These are phyloP conservation scores for Morpho deidamia DNA, from an alignment of 2,888 invertebrate species.

Conservation along the genomic window DNA sequence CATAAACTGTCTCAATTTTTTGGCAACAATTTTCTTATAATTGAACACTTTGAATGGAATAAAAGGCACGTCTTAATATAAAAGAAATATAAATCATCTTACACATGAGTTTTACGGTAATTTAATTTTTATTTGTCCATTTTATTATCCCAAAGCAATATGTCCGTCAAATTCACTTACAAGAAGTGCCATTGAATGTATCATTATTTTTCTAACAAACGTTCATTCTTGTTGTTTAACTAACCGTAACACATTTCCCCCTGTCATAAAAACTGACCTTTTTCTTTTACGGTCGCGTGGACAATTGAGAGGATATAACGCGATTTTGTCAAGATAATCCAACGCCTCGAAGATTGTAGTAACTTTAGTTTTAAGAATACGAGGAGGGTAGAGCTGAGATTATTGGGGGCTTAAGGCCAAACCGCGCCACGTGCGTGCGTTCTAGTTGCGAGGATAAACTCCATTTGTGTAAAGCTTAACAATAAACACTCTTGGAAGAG, in stretches of 20 bases:
- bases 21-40: too few relatives aligned
- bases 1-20: too few relatives aligned
- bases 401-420: constrained; percentile 33
- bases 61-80: too few relatives aligned
- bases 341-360: constrained; percentile 53
- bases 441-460: constrained; percentile 40
- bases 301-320: constrained; percentile 56
- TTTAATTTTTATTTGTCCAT: constrained; percentile 17
- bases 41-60: too few relatives aligned
- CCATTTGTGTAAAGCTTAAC: constrained; percentile 44
- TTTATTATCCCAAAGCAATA: constrained; percentile 19
- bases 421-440: constrained; percentile 36
- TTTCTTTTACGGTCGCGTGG: constrained; percentile 49
- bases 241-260: constrained; percentile 52
- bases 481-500: constrained; percentile 40
- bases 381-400: constrained; percentile 40
- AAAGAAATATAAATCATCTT: neutral
- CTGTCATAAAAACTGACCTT: constrained; percentile 57
- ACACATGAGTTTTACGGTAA: constrained; percentile 1
- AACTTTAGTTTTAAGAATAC: constrained; percentile 57
- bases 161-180: constrained; percentile 32
- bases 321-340: constrained; percentile 64
- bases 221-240: constrained; percentile 64
- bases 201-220: constrained; percentile 51
- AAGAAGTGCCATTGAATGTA: constrained; percentile 38